Percentiles rank a stretch among this genome's conserved stretches.
Conservation (phyloP, 2,888 invertebrate species). For the Pediacus dermestoides region DNA sequence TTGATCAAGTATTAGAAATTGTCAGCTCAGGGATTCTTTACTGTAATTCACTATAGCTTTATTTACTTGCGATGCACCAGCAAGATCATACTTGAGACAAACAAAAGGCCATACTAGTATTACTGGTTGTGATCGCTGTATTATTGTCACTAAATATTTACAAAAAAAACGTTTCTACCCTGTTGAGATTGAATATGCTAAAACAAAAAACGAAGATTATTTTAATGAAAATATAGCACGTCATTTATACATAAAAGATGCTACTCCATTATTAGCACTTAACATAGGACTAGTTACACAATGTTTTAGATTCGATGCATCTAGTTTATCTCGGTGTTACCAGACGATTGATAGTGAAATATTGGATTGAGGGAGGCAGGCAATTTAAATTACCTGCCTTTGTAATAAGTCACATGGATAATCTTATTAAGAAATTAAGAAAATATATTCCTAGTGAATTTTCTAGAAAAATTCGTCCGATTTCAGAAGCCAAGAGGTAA, state of each 20-base stretch:
- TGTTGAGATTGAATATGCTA: slow-evolving; percentile 9
- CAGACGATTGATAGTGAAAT: slow-evolving; percentile 14
- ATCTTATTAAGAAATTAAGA: slow-evolving; percentile 2
- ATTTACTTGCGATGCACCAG: slow-evolving; percentile 9
- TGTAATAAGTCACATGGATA: slow-evolving; percentile 7
- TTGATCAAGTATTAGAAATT: too few relatives aligned
- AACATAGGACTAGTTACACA: slow-evolving; percentile 15
- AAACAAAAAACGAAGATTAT: slow-evolving; percentile 8
- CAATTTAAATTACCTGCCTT: slow-evolving; percentile 15
- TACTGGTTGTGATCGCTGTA: slow-evolving; percentile 15
- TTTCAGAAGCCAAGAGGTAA: slow-evolving; percentile 11
- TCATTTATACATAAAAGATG: slow-evolving; percentile 10
- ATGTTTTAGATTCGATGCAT: slow-evolving; percentile 19
- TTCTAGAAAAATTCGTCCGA: slow-evolving; percentile 9
- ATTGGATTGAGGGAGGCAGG: slow-evolving; percentile 7
- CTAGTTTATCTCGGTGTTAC: slow-evolving; percentile 18
- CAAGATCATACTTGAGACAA: slow-evolving; percentile 10
- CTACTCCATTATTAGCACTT: slow-evolving; percentile 14
- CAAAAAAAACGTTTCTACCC: slow-evolving; percentile 13
- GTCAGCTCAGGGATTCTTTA: too few relatives aligned
- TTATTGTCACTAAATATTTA: slow-evolving; percentile 6
- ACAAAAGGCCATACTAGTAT: slow-evolving; percentile 15
- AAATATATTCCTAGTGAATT: slow-evolving; percentile 11
- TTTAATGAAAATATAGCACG: slow-evolving; percentile 1
- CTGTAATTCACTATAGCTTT: too few relatives aligned